Conservation (phyloP, 2,888 invertebrate genomes). For the Bursaphelenchus okinawaensis region DNA sequence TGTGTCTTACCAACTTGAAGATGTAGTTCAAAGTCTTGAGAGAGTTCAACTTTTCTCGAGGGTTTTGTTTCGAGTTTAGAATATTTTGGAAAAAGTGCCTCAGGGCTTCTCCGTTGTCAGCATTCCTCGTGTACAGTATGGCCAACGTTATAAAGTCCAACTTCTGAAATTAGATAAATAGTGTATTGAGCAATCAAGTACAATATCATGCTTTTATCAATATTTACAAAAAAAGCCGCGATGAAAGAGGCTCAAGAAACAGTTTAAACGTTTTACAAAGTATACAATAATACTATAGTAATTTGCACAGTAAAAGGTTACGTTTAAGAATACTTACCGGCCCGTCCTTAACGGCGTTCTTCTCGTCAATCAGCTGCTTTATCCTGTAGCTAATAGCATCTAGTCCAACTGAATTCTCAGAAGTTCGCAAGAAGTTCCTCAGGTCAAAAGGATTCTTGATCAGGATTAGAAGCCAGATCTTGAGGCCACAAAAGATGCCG, state of each 20-base stretch:
- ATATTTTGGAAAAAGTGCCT: constrained; percentile 11
- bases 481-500: constrained; percentile 24
- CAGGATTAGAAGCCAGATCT: constrained; percentile 52
- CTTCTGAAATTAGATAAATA: too few species aligned
- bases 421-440: constrained; percentile 24
- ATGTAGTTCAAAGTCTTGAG: neutral
- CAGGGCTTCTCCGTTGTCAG: constrained; percentile 23
- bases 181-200: too few species aligned
- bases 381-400: constrained; percentile 20
- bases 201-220: too few species aligned
- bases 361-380: constrained; percentile 4
- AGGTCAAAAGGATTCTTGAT: constrained; percentile 55
- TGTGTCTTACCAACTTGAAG: neutral
- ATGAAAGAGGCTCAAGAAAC: too few species aligned
- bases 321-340: neutral
- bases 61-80: neutral
- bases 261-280: too few species aligned
- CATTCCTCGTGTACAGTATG: constrained; percentile 32
- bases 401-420: neutral
- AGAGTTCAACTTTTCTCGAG: neutral
- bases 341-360: constrained; percentile 2
- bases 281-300: too few species aligned
- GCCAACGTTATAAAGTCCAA: constrained; percentile 16
- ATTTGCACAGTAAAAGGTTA: neutral
- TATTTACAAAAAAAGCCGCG: too few species aligned